A percentile compares a stretch with the other conserved stretches of the same genome.
phyloP scores from a whole-genome alignment of 2,797 vertebrate species.

The Fistularia tabacaria region DNA sequence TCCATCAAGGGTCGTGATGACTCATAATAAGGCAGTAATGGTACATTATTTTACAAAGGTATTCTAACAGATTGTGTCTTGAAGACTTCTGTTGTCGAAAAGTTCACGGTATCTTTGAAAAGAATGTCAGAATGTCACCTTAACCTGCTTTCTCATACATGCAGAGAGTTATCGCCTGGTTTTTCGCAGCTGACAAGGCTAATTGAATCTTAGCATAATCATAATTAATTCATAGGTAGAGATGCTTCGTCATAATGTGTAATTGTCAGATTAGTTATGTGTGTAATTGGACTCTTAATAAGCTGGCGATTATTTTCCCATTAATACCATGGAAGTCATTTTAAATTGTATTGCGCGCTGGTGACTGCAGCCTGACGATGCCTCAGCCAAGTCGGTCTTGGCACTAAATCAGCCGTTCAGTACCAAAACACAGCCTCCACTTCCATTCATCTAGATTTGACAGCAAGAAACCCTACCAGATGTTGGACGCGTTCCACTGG shows the following conservation, averaged over 20 bases:
- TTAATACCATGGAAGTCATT: conserved; percentile 61
- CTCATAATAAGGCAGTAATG: too few relatives aligned
- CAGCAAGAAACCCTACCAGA: conserved; percentile 75
- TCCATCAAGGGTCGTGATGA: too few relatives aligned
- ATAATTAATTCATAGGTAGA: conserved; percentile 60
- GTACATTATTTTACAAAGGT: too few relatives aligned
- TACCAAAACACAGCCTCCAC: conserved; percentile 21
- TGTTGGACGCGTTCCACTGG: conserved; percentile 78
- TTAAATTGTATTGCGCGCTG: conserved; percentile 47
- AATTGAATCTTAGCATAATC: conserved; percentile 63
- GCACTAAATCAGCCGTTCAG: conserved; percentile 22
- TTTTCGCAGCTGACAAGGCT: conserved; percentile 40
- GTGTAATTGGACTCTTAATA: conserved; percentile 65
- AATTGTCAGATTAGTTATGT: conserved; percentile 65
- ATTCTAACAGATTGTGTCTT: too few relatives aligned
- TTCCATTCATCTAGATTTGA: conserved; percentile 78
- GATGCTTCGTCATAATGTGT: conserved; percentile 53
- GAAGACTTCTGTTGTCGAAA: background rate
- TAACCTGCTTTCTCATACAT: conserved; percentile 16
- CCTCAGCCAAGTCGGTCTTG: conserved; percentile 35
- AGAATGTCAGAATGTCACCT: conserved; percentile 40
- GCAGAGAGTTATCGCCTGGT: conserved; percentile 31
- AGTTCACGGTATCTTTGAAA: conserved; percentile 4
- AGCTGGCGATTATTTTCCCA: conserved; percentile 64
- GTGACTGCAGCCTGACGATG: conserved; percentile 18